These are phyloP conservation scores for Agapornis roseicollis DNA, from an alignment of 2,113 vertebrate genomes.

Conservation along the genomic window DNA sequence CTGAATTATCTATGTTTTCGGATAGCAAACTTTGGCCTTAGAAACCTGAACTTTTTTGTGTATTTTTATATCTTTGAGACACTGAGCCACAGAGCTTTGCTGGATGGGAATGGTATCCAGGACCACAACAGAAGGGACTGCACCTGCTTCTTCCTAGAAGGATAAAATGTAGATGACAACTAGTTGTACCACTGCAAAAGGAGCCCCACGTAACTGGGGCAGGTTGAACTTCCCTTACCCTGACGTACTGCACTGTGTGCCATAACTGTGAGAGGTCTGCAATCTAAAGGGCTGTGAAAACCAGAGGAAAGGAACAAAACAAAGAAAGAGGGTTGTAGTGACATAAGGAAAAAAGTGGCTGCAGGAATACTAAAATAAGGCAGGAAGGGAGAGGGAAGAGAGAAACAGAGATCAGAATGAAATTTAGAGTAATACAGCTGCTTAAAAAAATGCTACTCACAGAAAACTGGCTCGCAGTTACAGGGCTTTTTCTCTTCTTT, in stretches of 20 bases:
- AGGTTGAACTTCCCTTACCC: neutral
- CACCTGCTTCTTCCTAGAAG: neutral
- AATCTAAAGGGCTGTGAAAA: neutral
- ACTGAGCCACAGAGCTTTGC: neutral
- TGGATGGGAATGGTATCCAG: neutral
- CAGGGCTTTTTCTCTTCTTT: accelerated
- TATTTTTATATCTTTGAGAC: neutral
- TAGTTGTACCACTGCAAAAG: neutral
- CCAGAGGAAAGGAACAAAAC: neutral
- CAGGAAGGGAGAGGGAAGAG: neutral
- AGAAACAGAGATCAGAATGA: neutral
- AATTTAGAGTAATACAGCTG: neutral
- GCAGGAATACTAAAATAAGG: neutral
- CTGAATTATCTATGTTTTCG: neutral
- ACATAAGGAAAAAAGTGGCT: neutral
- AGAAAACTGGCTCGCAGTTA: neutral
- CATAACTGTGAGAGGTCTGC: neutral
- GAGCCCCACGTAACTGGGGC: neutral
- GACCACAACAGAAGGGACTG: neutral
- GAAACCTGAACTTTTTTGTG: neutral
- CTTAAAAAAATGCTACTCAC: neutral
- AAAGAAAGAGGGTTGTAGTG: neutral
- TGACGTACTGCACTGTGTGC: neutral
- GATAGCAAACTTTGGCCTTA: neutral
- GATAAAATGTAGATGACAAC: neutral